These are phyloP conservation scores for Talpa occidentalis DNA, from an alignment of 2,113 vertebrate genomes.

Conservation along the genomic window DNA sequence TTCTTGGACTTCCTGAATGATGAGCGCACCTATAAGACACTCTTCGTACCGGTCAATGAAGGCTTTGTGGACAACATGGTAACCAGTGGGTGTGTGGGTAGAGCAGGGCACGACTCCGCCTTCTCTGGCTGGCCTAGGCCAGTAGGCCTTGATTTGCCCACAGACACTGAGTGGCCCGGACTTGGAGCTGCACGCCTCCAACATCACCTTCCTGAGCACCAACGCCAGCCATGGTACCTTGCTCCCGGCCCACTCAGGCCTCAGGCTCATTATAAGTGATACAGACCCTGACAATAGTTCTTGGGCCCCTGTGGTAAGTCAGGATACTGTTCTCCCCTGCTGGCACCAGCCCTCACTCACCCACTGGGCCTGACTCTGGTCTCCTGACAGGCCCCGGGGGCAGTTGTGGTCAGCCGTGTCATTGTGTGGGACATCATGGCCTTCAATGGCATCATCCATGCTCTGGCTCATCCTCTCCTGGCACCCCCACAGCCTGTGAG, in stretches of 20 bases:
- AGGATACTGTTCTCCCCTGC: neutral
- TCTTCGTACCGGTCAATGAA: conserved; percentile 94
- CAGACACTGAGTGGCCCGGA: conserved; percentile 93
- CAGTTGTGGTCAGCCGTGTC: conserved; percentile 89
- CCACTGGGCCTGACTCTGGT: neutral
- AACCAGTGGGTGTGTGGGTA: neutral
- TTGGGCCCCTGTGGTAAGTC: conserved; percentile 65
- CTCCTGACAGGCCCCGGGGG: conserved; percentile 81
- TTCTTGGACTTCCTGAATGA: conserved; percentile 91
- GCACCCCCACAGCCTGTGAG: conserved; percentile 86
- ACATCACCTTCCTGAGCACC: conserved; percentile 86
- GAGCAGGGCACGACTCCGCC: rapidly evolving
- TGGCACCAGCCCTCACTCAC: neutral
- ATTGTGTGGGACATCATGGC: conserved; percentile 94
- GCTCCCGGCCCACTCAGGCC: conserved; percentile 90
- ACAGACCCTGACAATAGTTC: conserved; percentile 78
- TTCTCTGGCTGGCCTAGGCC: neutral
- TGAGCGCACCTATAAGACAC: conserved; percentile 88
- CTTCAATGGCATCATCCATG: conserved; percentile 94
- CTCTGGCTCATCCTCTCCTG: conserved; percentile 89
- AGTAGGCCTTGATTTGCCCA: conserved; percentile 23
- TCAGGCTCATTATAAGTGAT: conserved; percentile 85
- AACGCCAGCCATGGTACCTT: conserved; percentile 86
- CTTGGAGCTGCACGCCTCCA: conserved; percentile 93
- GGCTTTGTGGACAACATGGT: conserved; percentile 93